Percentiles rank a stretch among this genome's conserved stretches.
Conservation (phyloP, 1,140 invertebrate genomes). For the Aphelenchoides fujianensis region DNA sequence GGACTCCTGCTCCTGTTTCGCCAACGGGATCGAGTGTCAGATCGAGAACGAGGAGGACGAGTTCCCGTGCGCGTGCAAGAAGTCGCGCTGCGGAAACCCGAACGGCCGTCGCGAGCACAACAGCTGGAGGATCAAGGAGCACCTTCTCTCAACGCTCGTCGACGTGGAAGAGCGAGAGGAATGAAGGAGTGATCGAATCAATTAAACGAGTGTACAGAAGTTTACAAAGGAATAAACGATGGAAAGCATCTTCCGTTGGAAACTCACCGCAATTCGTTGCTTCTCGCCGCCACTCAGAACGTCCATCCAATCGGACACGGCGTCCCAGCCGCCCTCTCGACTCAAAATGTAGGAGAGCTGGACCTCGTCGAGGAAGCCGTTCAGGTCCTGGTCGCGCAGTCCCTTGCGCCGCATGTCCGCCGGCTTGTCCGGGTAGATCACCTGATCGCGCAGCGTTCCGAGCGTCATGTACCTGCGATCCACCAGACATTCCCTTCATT, state of each 20-base stretch:
- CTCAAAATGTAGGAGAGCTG: constrained; percentile 80
- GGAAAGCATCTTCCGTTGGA: too few relatives aligned
- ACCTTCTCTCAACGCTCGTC: background rate
- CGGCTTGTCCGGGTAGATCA: constrained; percentile 82
- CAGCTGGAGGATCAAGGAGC: constrained; percentile 64
- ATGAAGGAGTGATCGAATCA: too few relatives aligned
- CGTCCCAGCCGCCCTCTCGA: constrained; percentile 82
- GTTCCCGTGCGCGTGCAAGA: constrained; percentile 7
- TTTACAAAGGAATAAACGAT: too few relatives aligned
- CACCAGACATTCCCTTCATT: too few relatives aligned
- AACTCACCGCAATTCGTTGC: constrained; percentile 73
- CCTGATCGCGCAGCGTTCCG: constrained; percentile 77
- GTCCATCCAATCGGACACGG: constrained; percentile 56
- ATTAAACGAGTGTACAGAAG: too few relatives aligned
- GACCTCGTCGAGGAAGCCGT: constrained; percentile 71
- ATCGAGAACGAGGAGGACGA: constrained; percentile 5
- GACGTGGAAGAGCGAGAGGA: background rate
- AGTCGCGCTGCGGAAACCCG: background rate
- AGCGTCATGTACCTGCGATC: constrained; percentile 99
- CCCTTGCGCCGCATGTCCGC: constrained; percentile 76
- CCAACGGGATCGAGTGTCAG: constrained; percentile 13
- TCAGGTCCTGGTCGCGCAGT: constrained; percentile 74
- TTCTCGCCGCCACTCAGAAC: constrained; percentile 81
- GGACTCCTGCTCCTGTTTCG: background rate
- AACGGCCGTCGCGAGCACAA: constrained; percentile 6